Evolutionary conservation across 2,797 vertebrate genomes (phyloP), one percentile per base, ranked within the genome.

Genomic region (Lepidocolaptes lacrymiger): DNA sequence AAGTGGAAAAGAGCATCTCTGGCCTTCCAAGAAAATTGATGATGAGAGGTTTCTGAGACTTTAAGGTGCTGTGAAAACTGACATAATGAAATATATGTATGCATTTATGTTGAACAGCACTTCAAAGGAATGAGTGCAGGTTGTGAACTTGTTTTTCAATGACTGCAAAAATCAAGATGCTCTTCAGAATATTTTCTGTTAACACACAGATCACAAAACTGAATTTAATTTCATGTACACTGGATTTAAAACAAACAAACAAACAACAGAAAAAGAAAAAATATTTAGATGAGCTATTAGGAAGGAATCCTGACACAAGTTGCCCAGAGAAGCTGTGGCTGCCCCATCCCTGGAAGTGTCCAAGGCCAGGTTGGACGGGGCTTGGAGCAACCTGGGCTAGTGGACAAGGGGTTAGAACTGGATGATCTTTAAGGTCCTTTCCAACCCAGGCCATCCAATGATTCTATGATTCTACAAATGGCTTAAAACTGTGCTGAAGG

Each of bases 341-440:
- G 54, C 11, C 24, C 77, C 69, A 68, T 68, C 62, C 34, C 55
- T 88, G 54, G 30, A 0, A 41, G 12, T 48, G 21, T 2, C 34
- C 39, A 34, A 39, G 16, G 21, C n/a, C 39, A 36, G 54, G 34
- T 0, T 81, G 69, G 61, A 27, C 0, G 0, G 26, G 34, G 18
- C 18, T 81, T 34, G 69, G 46, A 41, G 8, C 46, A 61, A 0
- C 22, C 34, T 81, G 86, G 46, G 39, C 10, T 0, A 3, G 34
- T 23, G 41, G 34, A n/a, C 20, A 51, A 15, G 12, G 36, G 4
- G 11, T 58, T 58, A 37, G 37, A 1, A 39, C 3, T 2, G 22
- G 52, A 34, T 66, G 76, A 66, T 46, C 4, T 66, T 80, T 39
- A 34, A 21, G 7, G 11, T 44, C 27, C 10, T 10, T 63, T 27